Base-by-base conservation (phyloP, 2,113 vertebrate genomes). In the Phoxinus phoxinus region DNA sequence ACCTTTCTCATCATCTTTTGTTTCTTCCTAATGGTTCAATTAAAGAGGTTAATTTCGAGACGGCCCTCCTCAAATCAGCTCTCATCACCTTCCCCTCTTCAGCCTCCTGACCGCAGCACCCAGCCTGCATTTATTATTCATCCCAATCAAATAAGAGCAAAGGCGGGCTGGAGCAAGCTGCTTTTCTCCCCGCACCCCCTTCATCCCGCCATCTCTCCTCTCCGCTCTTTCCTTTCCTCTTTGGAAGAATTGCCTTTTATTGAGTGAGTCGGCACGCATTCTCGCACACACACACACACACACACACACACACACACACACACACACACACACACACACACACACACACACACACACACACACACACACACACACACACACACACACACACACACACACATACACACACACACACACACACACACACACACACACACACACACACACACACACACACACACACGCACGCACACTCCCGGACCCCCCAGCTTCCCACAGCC, bases 101-200 rank as follows among this genome's bases (percentile, higher is more conserved):
- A 79, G 69, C 65, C 75, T 86, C 84, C 44, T 61, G 74, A 74
- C 87, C 88, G 85, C 91, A 89, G 90, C 93, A 88, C 92, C 93
- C 93, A 88, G 89, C 88, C 90, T 89, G 94, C 95, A 97, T 97
- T 96, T 98, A 98, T 99, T 98, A 98, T 98, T 98, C 96, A 98
- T 97, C 95, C 94, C 96, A 98, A 97, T 97, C 97, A 98, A 98
- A 98, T 97, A 97, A 97, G 95, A 96, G 95, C 94, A 82, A 83
- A 59, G 35, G 95, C 96, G 94, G 96, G 94, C 95, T 95, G 95
- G 92, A 96, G 96, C 97, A 97, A 97, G 97, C 97, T 97, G 94
- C 95, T 95, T 96, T 95, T 95, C 69, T 77, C 65, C 73, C 82
- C 44, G 10, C 76, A 41, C 80, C 69, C 75, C 79, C 69, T 80